Evolutionary conservation across 2,888 invertebrate genomes (phyloP), one percentile per base, ranked within the genome.

Genomic region (Venusia cambrica): DNA sequence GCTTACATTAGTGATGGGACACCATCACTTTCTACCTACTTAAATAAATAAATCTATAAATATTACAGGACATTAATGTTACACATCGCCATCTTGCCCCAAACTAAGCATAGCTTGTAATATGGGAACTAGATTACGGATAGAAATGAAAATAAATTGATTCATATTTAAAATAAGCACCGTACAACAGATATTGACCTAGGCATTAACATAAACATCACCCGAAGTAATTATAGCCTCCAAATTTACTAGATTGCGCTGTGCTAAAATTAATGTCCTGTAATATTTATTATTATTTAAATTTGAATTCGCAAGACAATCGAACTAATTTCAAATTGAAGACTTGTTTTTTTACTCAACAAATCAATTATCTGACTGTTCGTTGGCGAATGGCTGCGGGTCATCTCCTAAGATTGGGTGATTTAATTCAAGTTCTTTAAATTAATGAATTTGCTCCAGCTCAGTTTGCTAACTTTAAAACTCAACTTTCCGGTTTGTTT

Each of bases 401-500:
- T 62, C 56, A 61, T 56, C 64, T 66, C 50, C 61, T 67, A 70
- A 61, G 65, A 69, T 70, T 54, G 55, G 74, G 62, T 69, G 73
- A 77, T 76, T 81, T 73, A 73, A 80, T 79, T 76, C 67, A 72
- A 79, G 67, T 77, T 79, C 63, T 73, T 70, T 68, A 63, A 74
- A 77, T 81, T 80, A 79, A 81, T 79, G 76, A 73, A 73, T 75
- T 62, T 61, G 58, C 63, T 65, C 61, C 62, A 65, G 64, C 33
- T 32, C 22, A 30, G 22, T 65, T 72, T 70, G 55, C 53, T 57
- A 72, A 79, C 65, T 80, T 73, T 55, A 56, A 43, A 69, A 73
- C 64, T 67, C 62, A 68, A 80, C 76, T 79, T 78, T 69, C 54
- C 68, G 73, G 74, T 76, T 78, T 75, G 76, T 79, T 75, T 72